Base-by-base conservation (phyloP, 2,797 vertebrate genomes). In the Gymnodraco acuticeps region DNA sequence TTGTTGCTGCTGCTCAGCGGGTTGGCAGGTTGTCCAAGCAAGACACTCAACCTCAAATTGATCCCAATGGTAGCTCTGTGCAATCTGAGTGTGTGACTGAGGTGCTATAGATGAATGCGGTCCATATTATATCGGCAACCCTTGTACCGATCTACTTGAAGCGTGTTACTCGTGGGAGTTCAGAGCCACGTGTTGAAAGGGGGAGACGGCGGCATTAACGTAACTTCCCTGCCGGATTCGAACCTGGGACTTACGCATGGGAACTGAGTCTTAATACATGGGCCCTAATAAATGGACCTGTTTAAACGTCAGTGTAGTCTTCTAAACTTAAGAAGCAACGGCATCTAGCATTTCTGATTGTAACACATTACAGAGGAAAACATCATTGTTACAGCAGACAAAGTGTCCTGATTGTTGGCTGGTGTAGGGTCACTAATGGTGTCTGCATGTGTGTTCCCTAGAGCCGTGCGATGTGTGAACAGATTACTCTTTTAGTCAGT, bases 21-120 rank as follows among this genome's bases (percentile, higher is more conserved):
- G 47, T 47, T 23, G 45, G 23, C 51, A 19, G 60, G 19, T n/a
- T 9, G 8, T 66, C 71, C 2, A 38, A 27, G 38, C 54, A 8
- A n/a, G 56, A 67, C 55, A 10, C 64, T 6, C 31, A 54, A 54
- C 15, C 43, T 20, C 10, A 50, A 19, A 75, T 31, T 20, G 56
- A 75, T 54, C 48, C 48, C 3, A 4, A 47, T 16, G 16, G 63
- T 13, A 33, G 19, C 64, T 59, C 46, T 31, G 62, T 31, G 11
- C 15, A 17, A 43, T 20, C 72, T 4, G 5, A 41, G 31, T 48
- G 46, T 45, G 47, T 45, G 47, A 31, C 23, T n/a, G 31, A 14
- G 13, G n/a, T 16, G 38, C 0, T 51, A 42, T 9, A 17, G 2
- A 33, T 42, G 7, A 31, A 46, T 53, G 20, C 8, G 1, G 33